A percentile compares a stretch with the other conserved stretches of the same genome.
Evolutionary conservation across 2,113 vertebrate species (phyloP).

Genomic region (Pycnonotus jocosus): DNA sequence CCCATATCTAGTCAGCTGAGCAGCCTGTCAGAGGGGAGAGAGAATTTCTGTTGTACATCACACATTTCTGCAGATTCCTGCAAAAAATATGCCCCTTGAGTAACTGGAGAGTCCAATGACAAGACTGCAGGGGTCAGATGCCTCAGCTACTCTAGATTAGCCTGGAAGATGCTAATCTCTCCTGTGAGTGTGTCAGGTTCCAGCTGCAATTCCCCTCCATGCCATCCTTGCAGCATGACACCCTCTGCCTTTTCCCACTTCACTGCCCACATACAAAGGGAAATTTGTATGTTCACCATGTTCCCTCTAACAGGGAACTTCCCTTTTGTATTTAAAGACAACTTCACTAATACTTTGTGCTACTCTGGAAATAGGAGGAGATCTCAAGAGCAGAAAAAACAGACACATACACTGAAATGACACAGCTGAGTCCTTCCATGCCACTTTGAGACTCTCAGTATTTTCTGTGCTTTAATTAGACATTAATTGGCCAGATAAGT

Average conservation of each 20-base stretch:
- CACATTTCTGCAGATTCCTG: background rate
- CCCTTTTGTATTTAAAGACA: background rate
- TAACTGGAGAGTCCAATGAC: background rate
- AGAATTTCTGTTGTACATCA: background rate
- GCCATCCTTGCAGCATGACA: background rate
- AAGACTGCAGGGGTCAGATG: background rate
- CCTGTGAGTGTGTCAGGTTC: background rate
- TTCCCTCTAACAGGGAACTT: background rate
- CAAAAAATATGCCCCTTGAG: background rate
- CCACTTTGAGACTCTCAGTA: background rate
- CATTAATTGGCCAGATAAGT: background rate
- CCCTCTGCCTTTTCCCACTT: background rate
- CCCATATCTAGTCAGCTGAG: background rate
- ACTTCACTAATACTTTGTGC: background rate
- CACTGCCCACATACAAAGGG: fast-evolving
- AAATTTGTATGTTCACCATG: background rate
- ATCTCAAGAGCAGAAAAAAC: background rate
- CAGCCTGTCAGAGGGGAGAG: background rate
- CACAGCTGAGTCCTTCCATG: background rate
- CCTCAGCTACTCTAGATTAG: background rate
- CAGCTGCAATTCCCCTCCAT: background rate
- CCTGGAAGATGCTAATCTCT: background rate
- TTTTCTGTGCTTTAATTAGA: background rate
- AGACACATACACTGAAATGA: background rate
- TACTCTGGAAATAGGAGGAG: background rate